Conservation (phyloP, 1,140 invertebrate species). For the Drosophila arawakana region DNA sequence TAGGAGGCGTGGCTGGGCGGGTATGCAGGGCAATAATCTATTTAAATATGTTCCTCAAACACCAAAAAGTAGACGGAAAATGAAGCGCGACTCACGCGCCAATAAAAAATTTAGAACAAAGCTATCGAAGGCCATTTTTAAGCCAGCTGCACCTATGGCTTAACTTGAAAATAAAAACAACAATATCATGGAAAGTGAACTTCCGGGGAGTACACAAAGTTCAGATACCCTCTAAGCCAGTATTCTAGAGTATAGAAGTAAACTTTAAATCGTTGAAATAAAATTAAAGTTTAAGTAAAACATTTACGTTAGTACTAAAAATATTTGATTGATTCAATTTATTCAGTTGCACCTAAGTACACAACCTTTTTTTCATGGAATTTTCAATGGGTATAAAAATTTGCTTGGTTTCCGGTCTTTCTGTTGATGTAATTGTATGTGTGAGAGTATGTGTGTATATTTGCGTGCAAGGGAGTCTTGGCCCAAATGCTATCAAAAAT, state of each 20-base stretch:
- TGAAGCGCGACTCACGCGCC: conserved; percentile 21
- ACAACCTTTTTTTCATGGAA: background rate
- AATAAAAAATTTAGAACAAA: conserved; percentile 74
- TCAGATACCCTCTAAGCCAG: background rate
- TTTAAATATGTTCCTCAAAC: conserved; percentile 63
- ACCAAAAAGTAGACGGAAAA: conserved; percentile 14
- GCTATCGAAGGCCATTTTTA: conserved; percentile 29
- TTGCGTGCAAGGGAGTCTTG: background rate
- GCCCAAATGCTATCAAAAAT: conserved; percentile 70
- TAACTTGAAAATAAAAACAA: conserved; percentile 28
- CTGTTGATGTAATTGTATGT: conserved; percentile 10
- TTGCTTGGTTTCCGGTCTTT: conserved; percentile 49
- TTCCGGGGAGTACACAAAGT: background rate
- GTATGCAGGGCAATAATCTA: conserved; percentile 59
- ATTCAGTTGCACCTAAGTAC: background rate
- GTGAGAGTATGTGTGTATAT: background rate
- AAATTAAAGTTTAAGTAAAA: no score
- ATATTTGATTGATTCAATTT: no score
- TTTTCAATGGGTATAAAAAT: conserved; percentile 31
- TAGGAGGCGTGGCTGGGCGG: background rate
- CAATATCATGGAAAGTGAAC: background rate
- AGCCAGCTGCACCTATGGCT: conserved; percentile 67
- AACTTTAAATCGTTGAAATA: no score
- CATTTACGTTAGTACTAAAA: no score
- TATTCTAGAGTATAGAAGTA: background rate